phyloP scores from a whole-genome alignment of 2,113 vertebrate genomes.

The Machaerirhynchus nigripectus region DNA sequence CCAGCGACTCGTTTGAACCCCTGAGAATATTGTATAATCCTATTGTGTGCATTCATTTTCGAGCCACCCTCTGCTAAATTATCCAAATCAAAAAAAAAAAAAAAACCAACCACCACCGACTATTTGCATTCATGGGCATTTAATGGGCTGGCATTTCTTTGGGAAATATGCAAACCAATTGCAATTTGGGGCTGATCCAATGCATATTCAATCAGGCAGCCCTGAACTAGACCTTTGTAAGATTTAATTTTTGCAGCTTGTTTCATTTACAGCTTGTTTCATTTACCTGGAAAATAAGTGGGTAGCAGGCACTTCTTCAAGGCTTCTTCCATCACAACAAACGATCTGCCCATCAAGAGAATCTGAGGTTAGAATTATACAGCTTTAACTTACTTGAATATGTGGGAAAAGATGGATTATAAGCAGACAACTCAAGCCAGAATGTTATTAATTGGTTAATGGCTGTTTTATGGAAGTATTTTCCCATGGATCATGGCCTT shows the following conservation, averaged over 20 bases:
- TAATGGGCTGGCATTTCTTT: conserved; percentile 23
- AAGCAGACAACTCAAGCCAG: not conserved
- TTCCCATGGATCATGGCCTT: conserved; percentile 37
- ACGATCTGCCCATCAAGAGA: not conserved
- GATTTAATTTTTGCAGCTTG: conserved; percentile 13
- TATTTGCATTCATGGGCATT: conserved; percentile 49
- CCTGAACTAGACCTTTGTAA: conserved; percentile 1
- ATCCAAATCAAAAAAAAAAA: conserved; percentile 6
- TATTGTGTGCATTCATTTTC: conserved; percentile 50
- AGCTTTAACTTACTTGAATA: not conserved
- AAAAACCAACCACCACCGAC: not conserved
- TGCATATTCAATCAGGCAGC: not conserved
- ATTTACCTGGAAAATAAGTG: conserved; percentile 57
- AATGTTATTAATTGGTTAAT: conserved; percentile 60
- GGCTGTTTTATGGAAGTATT: conserved; percentile 35
- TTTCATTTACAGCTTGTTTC: conserved; percentile 32
- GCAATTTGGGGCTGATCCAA: not conserved
- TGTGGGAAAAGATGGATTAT: conserved; percentile 19
- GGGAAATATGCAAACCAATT: conserved; percentile 48
- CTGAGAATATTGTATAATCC: conserved; percentile 56
- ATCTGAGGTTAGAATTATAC: conserved; percentile 14
- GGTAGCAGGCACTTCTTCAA: conserved; percentile 22
- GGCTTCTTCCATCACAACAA: conserved; percentile 8
- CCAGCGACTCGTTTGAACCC: conserved; percentile 32
- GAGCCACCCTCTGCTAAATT: conserved; percentile 45